These are phyloP conservation scores for Sepiola atlantica DNA, from an alignment of 2,888 invertebrate genomes.

Conservation along the genomic window DNA sequence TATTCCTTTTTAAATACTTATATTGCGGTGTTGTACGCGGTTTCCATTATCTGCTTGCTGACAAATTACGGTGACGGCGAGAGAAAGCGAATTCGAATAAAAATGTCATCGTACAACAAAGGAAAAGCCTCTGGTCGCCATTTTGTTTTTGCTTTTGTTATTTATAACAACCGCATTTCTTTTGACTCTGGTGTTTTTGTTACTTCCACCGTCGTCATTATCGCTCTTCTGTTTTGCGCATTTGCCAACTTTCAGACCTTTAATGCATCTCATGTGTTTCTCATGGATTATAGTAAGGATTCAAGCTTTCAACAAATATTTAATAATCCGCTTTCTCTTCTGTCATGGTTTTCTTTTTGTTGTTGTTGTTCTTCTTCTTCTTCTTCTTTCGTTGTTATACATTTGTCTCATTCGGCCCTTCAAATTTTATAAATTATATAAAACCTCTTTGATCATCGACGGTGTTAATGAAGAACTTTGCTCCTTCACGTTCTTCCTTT, in stretches of 20 bases:
- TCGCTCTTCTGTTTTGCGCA: not conserved
- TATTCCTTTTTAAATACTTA: not conserved
- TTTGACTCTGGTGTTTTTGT: not conserved
- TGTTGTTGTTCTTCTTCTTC: too few species aligned
- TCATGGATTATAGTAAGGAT: not conserved
- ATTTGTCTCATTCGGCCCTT: not conserved
- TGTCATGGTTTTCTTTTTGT: not conserved
- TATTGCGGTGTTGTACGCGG: not conserved
- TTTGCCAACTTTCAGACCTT: not conserved
- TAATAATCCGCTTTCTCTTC: not conserved
- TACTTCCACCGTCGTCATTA: not conserved
- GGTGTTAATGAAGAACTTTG: not conserved
- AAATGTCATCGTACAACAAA: not conserved
- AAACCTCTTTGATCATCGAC: not conserved
- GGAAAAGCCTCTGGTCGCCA: not conserved
- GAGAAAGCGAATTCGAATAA: not conserved
- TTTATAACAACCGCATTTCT: not conserved
- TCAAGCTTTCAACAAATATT: slow-evolving; percentile 14
- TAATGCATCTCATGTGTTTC: not conserved
- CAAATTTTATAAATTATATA: not conserved
- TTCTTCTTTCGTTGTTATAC: not conserved
- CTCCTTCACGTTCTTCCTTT: not conserved
- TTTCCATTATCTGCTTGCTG: not conserved
- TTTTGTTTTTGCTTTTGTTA: not conserved
- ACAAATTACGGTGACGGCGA: not conserved